These are phyloP conservation scores for Amblyteles armatorius DNA, from an alignment of 2,888 invertebrate species.

Conservation along the genomic window DNA sequence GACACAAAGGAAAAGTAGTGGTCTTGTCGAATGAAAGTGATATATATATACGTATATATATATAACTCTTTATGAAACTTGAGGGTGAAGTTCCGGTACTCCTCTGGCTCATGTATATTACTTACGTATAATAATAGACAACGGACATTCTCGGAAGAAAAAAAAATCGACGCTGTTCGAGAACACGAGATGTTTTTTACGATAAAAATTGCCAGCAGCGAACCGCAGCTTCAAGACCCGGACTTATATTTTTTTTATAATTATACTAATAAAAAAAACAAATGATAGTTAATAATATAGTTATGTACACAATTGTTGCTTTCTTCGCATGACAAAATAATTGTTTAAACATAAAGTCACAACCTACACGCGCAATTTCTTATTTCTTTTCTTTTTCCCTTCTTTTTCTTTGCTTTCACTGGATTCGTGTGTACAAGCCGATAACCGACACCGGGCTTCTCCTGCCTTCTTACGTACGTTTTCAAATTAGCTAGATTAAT, in stretches of 20 bases:
- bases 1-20: conserved; percentile 35
- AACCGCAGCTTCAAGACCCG: conserved; percentile 50
- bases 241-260: conserved; percentile 51
- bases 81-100: conserved; percentile 51
- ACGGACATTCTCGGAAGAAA: conserved; percentile 26
- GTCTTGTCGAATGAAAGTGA: neutral
- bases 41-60: neutral
- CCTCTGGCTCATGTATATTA: conserved; percentile 41
- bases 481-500: conserved; percentile 65
- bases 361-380: conserved; percentile 79
- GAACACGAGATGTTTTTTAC: conserved; percentile 33
- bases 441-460: conserved; percentile 34
- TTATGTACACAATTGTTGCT: conserved; percentile 77
- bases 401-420: conserved; percentile 63
- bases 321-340: conserved; percentile 75
- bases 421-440: conserved; percentile 64
- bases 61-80: conserved; percentile 51
- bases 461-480: conserved; percentile 68
- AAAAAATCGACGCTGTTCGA: neutral
- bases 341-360: conserved; percentile 79
- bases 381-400: conserved; percentile 37
- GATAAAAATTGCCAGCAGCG: conserved; percentile 46
- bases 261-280: conserved; percentile 58
- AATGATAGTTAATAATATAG: conserved; percentile 65
- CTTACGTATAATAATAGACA: conserved; percentile 57